These are phyloP conservation scores for Hypotaenidia okinawae DNA, from an alignment of 2,797 vertebrate species.

Conservation along the genomic window DNA sequence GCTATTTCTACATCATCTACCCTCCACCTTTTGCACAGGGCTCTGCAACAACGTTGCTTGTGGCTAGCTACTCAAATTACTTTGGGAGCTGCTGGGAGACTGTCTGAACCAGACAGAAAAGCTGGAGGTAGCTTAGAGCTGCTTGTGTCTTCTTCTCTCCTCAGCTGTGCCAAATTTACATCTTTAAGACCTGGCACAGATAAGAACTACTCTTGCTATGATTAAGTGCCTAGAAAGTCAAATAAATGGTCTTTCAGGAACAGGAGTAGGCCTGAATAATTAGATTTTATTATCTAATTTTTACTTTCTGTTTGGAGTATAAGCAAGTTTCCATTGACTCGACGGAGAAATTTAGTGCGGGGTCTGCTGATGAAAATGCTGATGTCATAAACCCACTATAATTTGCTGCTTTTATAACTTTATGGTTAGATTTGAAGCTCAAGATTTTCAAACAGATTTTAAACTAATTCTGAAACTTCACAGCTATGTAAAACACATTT, in stretches of 20 bases:
- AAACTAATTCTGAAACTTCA: neutral
- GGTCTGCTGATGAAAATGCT: neutral
- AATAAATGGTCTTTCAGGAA: conserved; percentile 21
- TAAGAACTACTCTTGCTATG: neutral
- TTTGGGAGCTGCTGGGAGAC: neutral
- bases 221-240: conserved; percentile 17
- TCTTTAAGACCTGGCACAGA: conserved; percentile 3
- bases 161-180: neutral
- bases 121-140: neutral
- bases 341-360: neutral
- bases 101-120: neutral
- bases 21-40: neutral
- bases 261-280: neutral
- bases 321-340: neutral
- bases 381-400: neutral
- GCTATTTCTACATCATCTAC: neutral
- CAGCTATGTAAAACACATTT: neutral
- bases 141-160: neutral
- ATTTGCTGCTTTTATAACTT: neutral
- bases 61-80: neutral
- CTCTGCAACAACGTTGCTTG: neutral
- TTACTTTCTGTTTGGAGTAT: neutral
- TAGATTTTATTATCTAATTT: neutral
- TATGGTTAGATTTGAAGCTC: neutral
- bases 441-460: neutral